Evolutionary conservation across 35 echinoderm and acorn worm genomes (phyloP).

Genomic region (Hemicentrotus pulcherrimus): DNA sequence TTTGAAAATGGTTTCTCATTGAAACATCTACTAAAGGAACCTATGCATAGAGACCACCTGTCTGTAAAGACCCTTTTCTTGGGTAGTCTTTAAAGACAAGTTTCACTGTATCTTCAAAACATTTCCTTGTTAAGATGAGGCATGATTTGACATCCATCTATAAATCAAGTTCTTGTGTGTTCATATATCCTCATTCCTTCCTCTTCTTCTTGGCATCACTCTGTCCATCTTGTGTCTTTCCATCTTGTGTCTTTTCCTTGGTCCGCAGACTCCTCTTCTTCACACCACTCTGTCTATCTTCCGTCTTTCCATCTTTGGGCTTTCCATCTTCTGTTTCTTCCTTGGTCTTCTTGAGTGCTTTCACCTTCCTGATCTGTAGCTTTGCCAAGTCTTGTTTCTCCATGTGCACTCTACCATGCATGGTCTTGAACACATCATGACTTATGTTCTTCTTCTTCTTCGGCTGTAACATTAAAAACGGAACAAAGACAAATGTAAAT

Average conservation of each 20-base stretch:
- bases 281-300: conserved; percentile 45
- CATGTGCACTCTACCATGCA: conserved; percentile 90
- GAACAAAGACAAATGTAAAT: neutral
- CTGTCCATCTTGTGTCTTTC: conserved; percentile 20
- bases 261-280: neutral
- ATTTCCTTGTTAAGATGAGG: too few relatives aligned
- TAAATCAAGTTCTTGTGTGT: too few relatives aligned
- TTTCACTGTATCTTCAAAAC: too few relatives aligned
- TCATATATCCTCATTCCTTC: too few relatives aligned
- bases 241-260: neutral
- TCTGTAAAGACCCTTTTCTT: too few relatives aligned
- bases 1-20: too few relatives aligned
- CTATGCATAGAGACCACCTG: too few relatives aligned
- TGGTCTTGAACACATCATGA: conserved; percentile 85
- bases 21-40: too few relatives aligned
- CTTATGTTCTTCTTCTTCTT: conserved; percentile 99
- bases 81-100: too few relatives aligned
- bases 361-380: conserved; percentile 93
- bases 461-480: conserved; percentile 46
- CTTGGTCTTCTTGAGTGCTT: conserved; percentile 73
- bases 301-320: conserved; percentile 8
- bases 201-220: conserved; percentile 33
- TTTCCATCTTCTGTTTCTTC: conserved; percentile 6
- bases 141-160: too few relatives aligned
- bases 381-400: conserved; percentile 76